Evolutionary conservation across 1,140 invertebrate species (phyloP), one percentile per base, ranked within the genome.

Genomic region (Dermatophagoides farinae): DNA sequence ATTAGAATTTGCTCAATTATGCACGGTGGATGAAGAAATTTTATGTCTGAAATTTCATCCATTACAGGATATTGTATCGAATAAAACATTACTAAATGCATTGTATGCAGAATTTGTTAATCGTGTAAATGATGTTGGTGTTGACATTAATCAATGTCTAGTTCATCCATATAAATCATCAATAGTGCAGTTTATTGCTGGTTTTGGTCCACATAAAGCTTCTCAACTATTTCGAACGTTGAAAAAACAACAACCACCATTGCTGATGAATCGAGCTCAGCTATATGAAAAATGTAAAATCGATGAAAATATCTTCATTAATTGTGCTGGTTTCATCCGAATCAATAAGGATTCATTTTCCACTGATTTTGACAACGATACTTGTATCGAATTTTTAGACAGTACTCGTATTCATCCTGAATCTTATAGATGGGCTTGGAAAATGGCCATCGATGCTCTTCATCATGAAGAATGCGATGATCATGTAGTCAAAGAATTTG

Each of bases 361-460:
- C 14, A n/a, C n/a, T n/a, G 90, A 97, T 22, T 68, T 10, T 67
- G 82, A 86, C 69, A 92, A 88, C 0, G 88, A 95, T 67, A 82
- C 85, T 0, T 92, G 93, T 67, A 86, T 95, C 0, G 91, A 97
- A 77, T 89, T 97, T 0, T 73, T 99, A 6, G 96, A 99, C 70
- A 91, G 91, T 0, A 96, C 96, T 0, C 77, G 96, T 64, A 91
- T 99, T 0, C 96, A 99, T 76, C 95, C 95, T 0, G 96, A 99
- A 74, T 92, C 90, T 0, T 99, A 98, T 67, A 95, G 98, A 71
- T 97, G 93, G 93, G 96, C 96, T 0, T 75, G 92, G 20, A 99
- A 99, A 76, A 99, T 99, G 93, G 96, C 95, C 5, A 90, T 97
- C 0, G 96, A 99, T 76, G 96, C 96, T 9, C 74, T 98, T 11